phyloP scores from a whole-genome alignment of 2,797 vertebrate genomes.

The Microchirus variegatus region DNA sequence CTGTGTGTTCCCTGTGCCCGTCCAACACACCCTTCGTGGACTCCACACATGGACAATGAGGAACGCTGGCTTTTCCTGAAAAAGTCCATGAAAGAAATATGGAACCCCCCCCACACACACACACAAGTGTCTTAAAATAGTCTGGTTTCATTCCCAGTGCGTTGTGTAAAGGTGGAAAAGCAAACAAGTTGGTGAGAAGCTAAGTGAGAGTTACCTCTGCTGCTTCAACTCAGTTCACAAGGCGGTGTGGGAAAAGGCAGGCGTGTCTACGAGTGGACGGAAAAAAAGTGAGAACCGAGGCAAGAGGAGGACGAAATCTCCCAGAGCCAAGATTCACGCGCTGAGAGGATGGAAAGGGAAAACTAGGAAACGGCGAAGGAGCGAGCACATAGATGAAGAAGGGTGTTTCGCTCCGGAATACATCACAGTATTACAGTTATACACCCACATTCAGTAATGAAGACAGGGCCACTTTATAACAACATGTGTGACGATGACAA shows the following conservation, averaged over 20 bases:
- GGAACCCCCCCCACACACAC: slow-evolving; percentile 45
- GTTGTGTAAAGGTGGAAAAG: slow-evolving; percentile 66
- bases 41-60: slow-evolving; percentile 48
- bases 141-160: slow-evolving; percentile 44
- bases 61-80: slow-evolving; percentile 49
- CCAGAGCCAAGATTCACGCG: slow-evolving; percentile 18
- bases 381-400: slow-evolving; percentile 17
- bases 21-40: slow-evolving; percentile 41
- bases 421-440: slow-evolving; percentile 12
- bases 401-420: slow-evolving; percentile 10
- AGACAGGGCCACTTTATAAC: not conserved
- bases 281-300: slow-evolving; percentile 58
- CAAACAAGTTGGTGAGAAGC: slow-evolving; percentile 62
- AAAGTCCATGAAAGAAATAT: slow-evolving; percentile 55
- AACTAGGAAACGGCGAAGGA: slow-evolving; percentile 35
- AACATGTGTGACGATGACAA: slow-evolving; percentile 3
- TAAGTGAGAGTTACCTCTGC: slow-evolving; percentile 43
- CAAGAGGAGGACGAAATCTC: slow-evolving; percentile 37
- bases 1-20: slow-evolving; percentile 27
- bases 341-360: slow-evolving; percentile 30
- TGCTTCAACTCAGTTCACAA: slow-evolving; percentile 36
- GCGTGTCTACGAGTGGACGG: slow-evolving; percentile 65
- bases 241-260: slow-evolving; percentile 62
- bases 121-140: slow-evolving; percentile 67
- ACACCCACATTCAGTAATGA: slow-evolving; percentile 3